Evolutionary conservation across 2,888 invertebrate genomes (phyloP), one percentile per base, ranked within the genome.

Genomic region (Lasioglossum vierecki): DNA sequence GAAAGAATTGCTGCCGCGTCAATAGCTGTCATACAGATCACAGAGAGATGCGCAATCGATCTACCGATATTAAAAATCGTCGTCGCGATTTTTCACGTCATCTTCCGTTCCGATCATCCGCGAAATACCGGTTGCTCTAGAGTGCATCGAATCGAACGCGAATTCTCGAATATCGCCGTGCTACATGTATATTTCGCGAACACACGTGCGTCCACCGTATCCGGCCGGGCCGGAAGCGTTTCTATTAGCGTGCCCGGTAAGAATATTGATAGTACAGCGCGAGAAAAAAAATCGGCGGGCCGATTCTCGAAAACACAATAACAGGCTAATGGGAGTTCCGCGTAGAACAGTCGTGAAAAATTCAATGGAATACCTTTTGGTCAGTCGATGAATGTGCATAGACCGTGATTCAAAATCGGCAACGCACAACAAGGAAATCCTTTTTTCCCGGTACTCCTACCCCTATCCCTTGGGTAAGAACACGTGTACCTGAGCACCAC

Each of bases 271-370:
- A 53, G 53, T 35, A 66, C 35, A 1, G 6, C 30, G 35, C 76
- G 53, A 22, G 4, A 22, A 53, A 53, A 53, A 53, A 9, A 53
- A n/a, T 9, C 66, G 72, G 76, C 53, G 26, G 44, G n/a, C 66
- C 80, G 53, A 72, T 80, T 76, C 66, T 76, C 72, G 72, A 46
- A 76, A 76, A 76, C 83, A 83, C 76, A 80, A 80, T 72, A 83
- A 83, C 73, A 60, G 72, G 79, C 79, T 82, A 82, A 82, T 79
- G 79, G 82, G 60, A 41, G 68, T 53, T 80, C 41, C 75, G 75
- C 30, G 71, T 26, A 53, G n/a, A 53, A 15, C 53, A 44, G 71
- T 71, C 18, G 53, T 53, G 49, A 70, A 79, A 66, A 80, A 80
- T 80, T 83, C 80, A 80, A 80, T 76, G 80, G 72, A 57, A 66